Evolutionary conservation across 1,140 invertebrate species (phyloP).

Genomic region (Cyphomyrmex costatus): DNA sequence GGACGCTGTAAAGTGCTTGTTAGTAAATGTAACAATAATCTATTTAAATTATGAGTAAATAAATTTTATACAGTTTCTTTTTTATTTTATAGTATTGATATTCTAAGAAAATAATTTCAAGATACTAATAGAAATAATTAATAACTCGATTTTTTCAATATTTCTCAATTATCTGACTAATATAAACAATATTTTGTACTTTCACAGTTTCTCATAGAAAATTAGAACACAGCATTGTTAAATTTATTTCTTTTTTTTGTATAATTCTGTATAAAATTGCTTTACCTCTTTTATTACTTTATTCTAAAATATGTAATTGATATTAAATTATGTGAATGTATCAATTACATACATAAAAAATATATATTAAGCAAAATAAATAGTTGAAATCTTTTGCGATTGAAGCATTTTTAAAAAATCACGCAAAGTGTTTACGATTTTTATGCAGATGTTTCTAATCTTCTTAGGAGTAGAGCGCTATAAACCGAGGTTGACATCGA

Average conservation of each 20-base stretch:
- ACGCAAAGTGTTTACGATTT: conserved; percentile 28
- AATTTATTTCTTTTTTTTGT: not conserved
- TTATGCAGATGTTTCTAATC: conserved; percentile 35
- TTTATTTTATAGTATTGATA: not conserved
- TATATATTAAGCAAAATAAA: not conserved
- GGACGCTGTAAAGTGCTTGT: not conserved
- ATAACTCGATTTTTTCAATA: not conserved
- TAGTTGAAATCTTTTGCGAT: not conserved
- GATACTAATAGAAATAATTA: not conserved
- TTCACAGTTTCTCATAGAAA: not conserved
- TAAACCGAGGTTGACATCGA: conserved; percentile 63
- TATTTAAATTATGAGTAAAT: not conserved
- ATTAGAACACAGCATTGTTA: not conserved
- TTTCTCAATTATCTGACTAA: not conserved
- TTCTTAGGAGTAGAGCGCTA: not conserved
- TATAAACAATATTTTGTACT: not conserved
- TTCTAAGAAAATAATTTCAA: not conserved
- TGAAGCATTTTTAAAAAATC: conserved; percentile 8
- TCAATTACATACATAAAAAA: not conserved
- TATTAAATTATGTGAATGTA: not conserved
- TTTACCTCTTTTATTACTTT: not conserved
- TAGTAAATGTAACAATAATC: not conserved
- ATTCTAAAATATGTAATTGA: not conserved
- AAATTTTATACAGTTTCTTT: not conserved
- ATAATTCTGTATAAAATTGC: not conserved